Evolutionary conservation across 2,113 vertebrate genomes (phyloP).

Genomic region (Halichoerus grypus): DNA sequence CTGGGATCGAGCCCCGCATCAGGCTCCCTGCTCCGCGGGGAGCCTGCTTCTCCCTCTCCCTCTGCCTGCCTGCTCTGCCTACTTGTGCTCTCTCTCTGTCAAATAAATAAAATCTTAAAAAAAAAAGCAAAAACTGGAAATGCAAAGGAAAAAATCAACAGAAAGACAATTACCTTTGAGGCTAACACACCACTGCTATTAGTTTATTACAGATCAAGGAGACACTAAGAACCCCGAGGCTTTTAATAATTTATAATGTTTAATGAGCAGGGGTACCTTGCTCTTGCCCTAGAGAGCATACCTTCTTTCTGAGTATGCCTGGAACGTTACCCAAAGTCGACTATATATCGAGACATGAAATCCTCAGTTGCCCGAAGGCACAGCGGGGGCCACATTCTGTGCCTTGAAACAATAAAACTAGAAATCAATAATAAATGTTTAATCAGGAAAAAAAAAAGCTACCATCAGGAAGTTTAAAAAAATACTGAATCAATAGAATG

Average conservation of each 20-base stretch:
- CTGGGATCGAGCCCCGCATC: too few species aligned
- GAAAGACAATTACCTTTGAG: neutral
- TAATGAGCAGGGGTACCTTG: neutral
- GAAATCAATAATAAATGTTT: neutral
- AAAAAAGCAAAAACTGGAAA: neutral
- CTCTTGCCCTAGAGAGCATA: neutral
- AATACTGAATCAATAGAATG: neutral
- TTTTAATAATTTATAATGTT: constrained; percentile 41
- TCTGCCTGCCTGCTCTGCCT: too few species aligned
- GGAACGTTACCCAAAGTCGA: neutral
- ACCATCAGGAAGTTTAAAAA: neutral
- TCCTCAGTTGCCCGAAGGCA: neutral
- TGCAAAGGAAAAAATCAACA: neutral
- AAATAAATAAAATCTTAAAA: too few species aligned
- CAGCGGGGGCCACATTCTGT: neutral
- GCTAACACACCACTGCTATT: neutral
- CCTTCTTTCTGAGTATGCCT: neutral
- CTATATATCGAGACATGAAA: neutral
- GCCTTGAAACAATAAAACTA: neutral
- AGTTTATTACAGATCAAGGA: constrained; percentile 5
- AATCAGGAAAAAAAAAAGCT: neutral
- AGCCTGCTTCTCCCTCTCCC: too few species aligned
- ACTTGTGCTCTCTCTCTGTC: too few species aligned
- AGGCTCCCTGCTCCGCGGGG: too few species aligned
- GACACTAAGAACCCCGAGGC: neutral